Base-by-base conservation (phyloP, 2,888 invertebrate species). In the Brachyopa scutellaris region DNA sequence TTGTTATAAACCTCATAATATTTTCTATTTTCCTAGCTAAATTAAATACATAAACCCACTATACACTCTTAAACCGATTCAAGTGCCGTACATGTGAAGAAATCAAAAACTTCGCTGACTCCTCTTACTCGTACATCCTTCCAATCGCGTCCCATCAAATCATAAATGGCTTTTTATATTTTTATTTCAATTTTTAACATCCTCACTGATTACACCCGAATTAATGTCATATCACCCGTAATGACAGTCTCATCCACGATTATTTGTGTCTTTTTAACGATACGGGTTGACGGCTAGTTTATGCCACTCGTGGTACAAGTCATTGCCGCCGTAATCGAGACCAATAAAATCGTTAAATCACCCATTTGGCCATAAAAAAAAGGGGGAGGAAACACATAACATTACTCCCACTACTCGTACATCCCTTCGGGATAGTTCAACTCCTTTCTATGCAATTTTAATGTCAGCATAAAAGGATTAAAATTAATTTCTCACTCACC, bases 381-480 rank as follows among this genome's bases (percentile, higher is more conserved):
- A 21, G 19, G 9, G 15, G 31, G 7, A n/a, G 9, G 2, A n/a
- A 9, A 17, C 3, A 3, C 3, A 53, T 8, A 31, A 11, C 3
- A 45, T 11, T 11, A 33, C 21, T 11, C 23, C 36, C 31, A 33
- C 7, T 38, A 29, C 40, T 15, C 15, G 8, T 9, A 15, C 17
- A 17, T 4, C 15, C 7, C 8, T 5, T 1, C n/a, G 45, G n/a
- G n/a, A 62, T 38, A 11, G 29, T 36, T 47, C 21, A 47, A 47
- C 23, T 47, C 23, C 55, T 49, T 51, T 31, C 59, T 31, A 9
- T 59, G 51, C 66, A 69, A 45, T 76, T 69, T 69, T 47, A 67
- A 61, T 45, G 61, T 73, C 61, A 62, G 67, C 57, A 49, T 61
- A 38, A 79, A 79, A 73, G 59, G 59, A 73, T 73, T 79, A 55